Evolutionary conservation across 2,888 invertebrate genomes (phyloP), one percentile per base, ranked within the genome.

Genomic region (Stenolophus ochropezus): DNA sequence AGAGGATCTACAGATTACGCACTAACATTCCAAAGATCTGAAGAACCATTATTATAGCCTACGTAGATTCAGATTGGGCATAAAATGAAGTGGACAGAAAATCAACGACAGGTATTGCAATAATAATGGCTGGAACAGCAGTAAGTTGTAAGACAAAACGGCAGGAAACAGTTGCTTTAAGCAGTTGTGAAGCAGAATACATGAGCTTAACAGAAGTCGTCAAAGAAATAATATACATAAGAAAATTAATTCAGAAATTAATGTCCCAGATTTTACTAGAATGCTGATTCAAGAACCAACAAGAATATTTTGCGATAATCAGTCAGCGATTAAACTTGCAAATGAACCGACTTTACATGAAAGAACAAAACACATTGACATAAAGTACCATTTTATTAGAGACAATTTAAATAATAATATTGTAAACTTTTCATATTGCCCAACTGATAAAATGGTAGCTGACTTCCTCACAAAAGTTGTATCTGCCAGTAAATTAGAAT

Each of bases 111-210:
- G 27, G 27, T 5, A 4, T 27, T 27, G 27, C 27, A 27, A 27
- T 27, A 27, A 27, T 27, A 27, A 27, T 27, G 27, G 27, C 27
- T 5, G 27, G 27, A 27, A 27, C 27, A 27, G 65, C 65, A 65
- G 23, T 65, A 4, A 65, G 65, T 27, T 65, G 65, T 21, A 65
- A 14, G 21, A 23, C 23, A 25, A 65, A 65, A 3, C 11, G 61
- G 1, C 23, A 18, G 3, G 4, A 21, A 27, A 21, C 61, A 61
- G 61, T 20, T 61, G 23, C 2, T 25, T 27, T 61, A 11, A 61
- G 61, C 18, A 61, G 21, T 61, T 21, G 61, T 21, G 61, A 61
- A 61, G 20, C 61, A 25, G 61, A 61, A 21, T 61, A 61, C 14
- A 61, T 61, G 21, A 27, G 25, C 4, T 61, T 61, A 21, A 25